Conservation (phyloP, 1,140 invertebrate species). For the Drosophila nigromelanica region DNA sequence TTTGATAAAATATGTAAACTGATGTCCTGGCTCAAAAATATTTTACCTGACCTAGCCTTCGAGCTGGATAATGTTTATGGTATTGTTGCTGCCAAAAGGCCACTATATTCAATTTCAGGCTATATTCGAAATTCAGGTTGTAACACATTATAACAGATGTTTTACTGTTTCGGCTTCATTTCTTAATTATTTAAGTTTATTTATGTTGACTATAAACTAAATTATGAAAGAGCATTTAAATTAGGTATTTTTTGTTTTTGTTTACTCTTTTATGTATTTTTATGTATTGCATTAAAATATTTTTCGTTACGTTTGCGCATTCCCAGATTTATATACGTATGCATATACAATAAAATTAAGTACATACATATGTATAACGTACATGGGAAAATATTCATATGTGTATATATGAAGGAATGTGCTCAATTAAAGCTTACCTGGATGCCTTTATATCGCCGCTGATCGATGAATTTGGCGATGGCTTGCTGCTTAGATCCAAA, state of each 20-base stretch:
- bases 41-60: too few species aligned
- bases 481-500: constrained; percentile 91
- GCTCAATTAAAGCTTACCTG: constrained; percentile 61
- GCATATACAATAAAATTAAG: background rate
- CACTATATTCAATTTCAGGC: too few species aligned
- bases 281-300: constrained; percentile 46
- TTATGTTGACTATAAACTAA: too few species aligned
- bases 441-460: constrained; percentile 77
- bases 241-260: constrained; percentile 19
- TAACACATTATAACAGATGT: too few species aligned
- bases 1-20: too few species aligned
- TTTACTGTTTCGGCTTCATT: too few species aligned
- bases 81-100: too few species aligned
- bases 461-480: constrained; percentile 83
- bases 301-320: constrained; percentile 62
- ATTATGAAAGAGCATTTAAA: background rate
- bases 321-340: constrained; percentile 46
- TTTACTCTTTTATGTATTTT: constrained; percentile 40
- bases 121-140: too few species aligned
- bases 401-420: background rate
- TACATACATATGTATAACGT: constrained; percentile 1
- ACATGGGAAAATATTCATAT: too few species aligned
- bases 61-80: too few species aligned
- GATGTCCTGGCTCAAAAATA: too few species aligned
- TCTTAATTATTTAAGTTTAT: too few species aligned